Percentiles rank a stretch among this genome's conserved stretches.
phyloP scores from a whole-genome alignment of 2,113 vertebrate species.

The Gymnocephalus cernua region DNA sequence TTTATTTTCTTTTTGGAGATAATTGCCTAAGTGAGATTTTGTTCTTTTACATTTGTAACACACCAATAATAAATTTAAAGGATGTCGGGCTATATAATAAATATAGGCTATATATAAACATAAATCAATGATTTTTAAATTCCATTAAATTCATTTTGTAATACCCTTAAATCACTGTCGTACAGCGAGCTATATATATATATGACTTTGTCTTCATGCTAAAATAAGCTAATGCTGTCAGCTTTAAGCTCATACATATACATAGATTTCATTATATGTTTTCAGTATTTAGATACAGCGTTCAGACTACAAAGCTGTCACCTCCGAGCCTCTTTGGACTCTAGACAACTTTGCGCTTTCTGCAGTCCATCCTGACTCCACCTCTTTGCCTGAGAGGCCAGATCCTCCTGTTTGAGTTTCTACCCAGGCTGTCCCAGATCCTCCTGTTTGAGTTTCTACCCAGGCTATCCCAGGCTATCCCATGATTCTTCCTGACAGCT shows the following conservation, averaged over 20 bases:
- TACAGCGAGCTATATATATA: too few species aligned
- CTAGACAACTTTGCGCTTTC: constrained; percentile 56
- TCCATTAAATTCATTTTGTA: too few species aligned
- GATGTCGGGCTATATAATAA: neutral
- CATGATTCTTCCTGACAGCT: constrained; percentile 93
- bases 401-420: constrained; percentile 83
- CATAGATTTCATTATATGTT: neutral
- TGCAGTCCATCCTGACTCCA: constrained; percentile 21
- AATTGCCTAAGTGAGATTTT: neutral
- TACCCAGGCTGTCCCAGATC: constrained; percentile 82
- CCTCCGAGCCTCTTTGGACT: constrained; percentile 41
- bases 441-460: constrained; percentile 83
- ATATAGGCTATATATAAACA: neutral
- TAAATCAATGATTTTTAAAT: neutral
- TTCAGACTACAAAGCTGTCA: constrained; percentile 16
- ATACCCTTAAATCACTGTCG: too few species aligned
- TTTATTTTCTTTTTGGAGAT: too few species aligned
- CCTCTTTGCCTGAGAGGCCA: constrained; percentile 46
- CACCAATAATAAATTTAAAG: too few species aligned
- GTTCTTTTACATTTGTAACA: neutral
- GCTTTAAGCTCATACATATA: neutral
- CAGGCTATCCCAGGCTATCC: constrained; percentile 83
- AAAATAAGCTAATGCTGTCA: neutral
- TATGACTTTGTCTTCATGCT: neutral
- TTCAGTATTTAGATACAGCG: neutral